Percentiles rank a stretch among this genome's conserved stretches.
phyloP scores from a whole-genome alignment of 1,140 invertebrate genomes.

The Delia radicum region DNA sequence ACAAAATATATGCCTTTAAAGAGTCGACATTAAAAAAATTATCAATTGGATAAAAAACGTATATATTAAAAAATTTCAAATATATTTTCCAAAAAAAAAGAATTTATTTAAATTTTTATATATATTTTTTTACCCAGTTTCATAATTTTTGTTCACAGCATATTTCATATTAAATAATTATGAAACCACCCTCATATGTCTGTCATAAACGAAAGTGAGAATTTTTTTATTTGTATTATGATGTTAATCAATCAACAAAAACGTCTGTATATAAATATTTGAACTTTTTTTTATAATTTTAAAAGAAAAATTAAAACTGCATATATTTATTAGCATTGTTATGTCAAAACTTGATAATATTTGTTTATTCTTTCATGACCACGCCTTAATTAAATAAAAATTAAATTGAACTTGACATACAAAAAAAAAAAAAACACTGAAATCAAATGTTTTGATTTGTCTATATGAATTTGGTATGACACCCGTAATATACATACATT shows the following conservation, averaged over 20 bases:
- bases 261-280: neutral
- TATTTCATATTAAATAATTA: too few species aligned
- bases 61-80: too few species aligned
- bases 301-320: neutral
- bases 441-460: neutral
- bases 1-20: too few species aligned
- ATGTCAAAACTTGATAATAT: neutral
- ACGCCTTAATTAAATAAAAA: slow-evolving; percentile 23
- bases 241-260: neutral
- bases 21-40: too few species aligned
- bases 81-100: too few species aligned
- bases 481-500: neutral
- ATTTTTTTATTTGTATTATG: too few species aligned
- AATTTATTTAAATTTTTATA: too few species aligned
- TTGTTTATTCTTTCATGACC: too few species aligned
- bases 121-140: too few species aligned
- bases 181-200: neutral
- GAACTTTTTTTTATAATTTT: neutral
- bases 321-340: neutral
- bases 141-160: too few species aligned
- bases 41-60: too few species aligned
- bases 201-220: neutral
- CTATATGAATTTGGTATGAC: neutral
- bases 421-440: neutral
- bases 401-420: slow-evolving; percentile 23